Evolutionary conservation across 2,797 vertebrate species (phyloP).

Genomic region (Helostoma temminkii): DNA sequence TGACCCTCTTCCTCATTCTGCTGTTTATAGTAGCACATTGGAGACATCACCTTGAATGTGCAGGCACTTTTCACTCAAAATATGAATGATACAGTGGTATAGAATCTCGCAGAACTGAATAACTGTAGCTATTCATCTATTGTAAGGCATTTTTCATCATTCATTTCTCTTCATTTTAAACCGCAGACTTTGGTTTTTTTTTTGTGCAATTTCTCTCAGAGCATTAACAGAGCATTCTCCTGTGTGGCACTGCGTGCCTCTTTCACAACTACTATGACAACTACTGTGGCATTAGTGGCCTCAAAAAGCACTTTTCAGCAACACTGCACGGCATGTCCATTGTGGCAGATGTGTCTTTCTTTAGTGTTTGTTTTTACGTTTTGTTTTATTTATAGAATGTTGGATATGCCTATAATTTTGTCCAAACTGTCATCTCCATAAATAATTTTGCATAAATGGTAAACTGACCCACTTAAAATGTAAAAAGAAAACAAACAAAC

Average conservation of each 20-base stretch:
- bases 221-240: not conserved
- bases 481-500: not conserved
- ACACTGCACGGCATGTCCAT: not conserved
- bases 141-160: not conserved
- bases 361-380: not conserved
- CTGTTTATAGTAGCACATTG: not conserved
- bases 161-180: not conserved
- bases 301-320: conserved; percentile 13
- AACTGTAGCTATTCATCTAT: conserved; percentile 3
- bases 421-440: too few relatives aligned
- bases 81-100: not conserved
- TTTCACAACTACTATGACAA: conserved; percentile 32
- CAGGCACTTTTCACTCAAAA: not conserved
- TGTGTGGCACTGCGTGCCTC: not conserved
- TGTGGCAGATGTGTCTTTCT: too few relatives aligned
- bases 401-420: too few relatives aligned
- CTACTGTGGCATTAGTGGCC: conserved; percentile 34
- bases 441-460: too few relatives aligned
- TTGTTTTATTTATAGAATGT: not conserved
- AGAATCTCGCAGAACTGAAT: not conserved
- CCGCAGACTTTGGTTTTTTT: conserved; percentile 1
- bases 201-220: not conserved
- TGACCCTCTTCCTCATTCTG: conserved; percentile 24
- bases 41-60: conserved; percentile 22
- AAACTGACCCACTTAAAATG: not conserved